Evolutionary conservation across 2,888 invertebrate genomes (phyloP).

Genomic region (Lithophane ornitopus): DNA sequence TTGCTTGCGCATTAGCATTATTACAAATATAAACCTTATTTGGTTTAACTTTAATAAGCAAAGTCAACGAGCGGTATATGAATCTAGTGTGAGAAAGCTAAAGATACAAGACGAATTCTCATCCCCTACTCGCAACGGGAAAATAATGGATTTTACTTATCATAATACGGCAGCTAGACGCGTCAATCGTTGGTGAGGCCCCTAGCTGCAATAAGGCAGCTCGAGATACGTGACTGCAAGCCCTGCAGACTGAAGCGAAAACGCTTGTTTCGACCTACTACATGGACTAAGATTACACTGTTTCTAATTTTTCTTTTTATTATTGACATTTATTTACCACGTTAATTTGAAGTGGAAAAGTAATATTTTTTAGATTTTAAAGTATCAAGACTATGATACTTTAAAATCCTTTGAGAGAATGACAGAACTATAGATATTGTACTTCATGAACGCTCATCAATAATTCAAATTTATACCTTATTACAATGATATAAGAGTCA

Average conservation of each 20-base stretch:
- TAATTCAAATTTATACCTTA: neutral
- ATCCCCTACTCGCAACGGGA: neutral
- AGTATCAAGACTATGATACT: no score
- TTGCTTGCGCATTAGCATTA: no score
- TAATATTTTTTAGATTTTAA: no score
- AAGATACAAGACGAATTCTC: neutral
- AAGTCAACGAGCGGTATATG: neutral
- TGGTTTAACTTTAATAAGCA: neutral
- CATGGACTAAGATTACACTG: constrained; percentile 27
- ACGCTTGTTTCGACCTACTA: constrained; percentile 20
- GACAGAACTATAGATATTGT: neutral
- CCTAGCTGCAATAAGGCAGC: constrained; percentile 30
- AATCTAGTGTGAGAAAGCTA: neutral
- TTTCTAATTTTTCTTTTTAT: constrained; percentile 28
- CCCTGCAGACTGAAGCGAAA: constrained; percentile 5
- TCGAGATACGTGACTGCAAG: neutral
- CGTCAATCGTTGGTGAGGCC: neutral
- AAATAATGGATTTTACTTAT: neutral
- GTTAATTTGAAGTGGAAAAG: constrained; percentile 42
- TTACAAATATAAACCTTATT: neutral
- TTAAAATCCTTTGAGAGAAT: neutral
- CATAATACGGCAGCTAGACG: neutral
- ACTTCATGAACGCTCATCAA: neutral
- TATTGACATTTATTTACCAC: constrained; percentile 48
- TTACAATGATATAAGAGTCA: neutral